phyloP scores from a whole-genome alignment of 92 coral and sea anemone genomes.

The Zoanthus sociatus region DNA sequence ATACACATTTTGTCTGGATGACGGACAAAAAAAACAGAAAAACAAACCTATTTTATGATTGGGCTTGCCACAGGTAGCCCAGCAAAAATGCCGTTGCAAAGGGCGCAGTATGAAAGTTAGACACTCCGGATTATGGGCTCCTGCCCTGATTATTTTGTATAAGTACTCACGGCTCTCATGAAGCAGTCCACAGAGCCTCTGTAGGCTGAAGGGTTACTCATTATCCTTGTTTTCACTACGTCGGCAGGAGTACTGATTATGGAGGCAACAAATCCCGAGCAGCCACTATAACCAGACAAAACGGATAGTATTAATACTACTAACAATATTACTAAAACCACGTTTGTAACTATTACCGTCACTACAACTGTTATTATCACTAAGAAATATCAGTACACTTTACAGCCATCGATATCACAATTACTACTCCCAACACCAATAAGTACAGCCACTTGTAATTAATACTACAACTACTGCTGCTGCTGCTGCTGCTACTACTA shows the following conservation, averaged over 20 bases:
- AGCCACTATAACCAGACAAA: constrained; percentile 59
- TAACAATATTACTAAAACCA: background rate
- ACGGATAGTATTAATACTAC: background rate
- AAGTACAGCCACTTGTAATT: no score
- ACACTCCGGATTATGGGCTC: no score
- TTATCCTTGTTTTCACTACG: constrained; percentile 94
- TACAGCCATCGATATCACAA: no score
- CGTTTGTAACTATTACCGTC: background rate
- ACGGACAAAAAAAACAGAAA: no score
- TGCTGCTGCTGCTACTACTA: background rate
- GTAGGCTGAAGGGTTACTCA: constrained; percentile 94
- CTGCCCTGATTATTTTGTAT: no score
- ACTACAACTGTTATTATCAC: background rate
- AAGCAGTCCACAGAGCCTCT: constrained; percentile 94
- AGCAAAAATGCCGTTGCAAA: no score
- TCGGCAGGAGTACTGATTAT: constrained; percentile 98
- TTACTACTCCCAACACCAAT: no score
- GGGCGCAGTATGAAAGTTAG: no score
- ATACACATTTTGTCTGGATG: no score
- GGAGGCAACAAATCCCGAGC: constrained; percentile 92
- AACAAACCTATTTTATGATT: no score
- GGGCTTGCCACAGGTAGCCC: no score
- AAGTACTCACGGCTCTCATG: constrained; percentile 83
- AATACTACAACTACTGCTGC: background rate
- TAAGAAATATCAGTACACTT: no score